Percentiles rank a stretch among this genome's conserved stretches.
Evolutionary conservation across 2,797 vertebrate species (phyloP).

Genomic region (Falco cherrug): DNA sequence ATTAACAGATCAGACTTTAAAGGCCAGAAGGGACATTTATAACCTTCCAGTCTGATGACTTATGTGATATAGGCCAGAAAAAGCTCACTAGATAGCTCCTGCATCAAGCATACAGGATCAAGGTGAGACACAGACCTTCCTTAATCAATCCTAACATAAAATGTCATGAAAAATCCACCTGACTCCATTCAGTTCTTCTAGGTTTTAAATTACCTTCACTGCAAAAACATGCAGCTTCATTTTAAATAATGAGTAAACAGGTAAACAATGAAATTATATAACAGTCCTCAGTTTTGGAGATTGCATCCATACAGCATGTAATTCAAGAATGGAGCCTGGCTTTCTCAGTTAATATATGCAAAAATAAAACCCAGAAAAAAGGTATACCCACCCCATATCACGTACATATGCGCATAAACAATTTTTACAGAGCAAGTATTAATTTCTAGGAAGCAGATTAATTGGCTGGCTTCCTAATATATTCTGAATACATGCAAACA

Average conservation of each 20-base stretch:
- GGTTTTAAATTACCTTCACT: not conserved
- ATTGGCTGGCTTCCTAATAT: not conserved
- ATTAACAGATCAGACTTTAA: constrained; percentile 24
- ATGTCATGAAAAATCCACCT: not conserved
- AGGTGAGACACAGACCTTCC: not conserved
- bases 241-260: not conserved
- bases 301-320: not conserved
- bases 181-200: not conserved
- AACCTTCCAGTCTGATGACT: not conserved
- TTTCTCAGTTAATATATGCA: not conserved
- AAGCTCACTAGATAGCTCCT: not conserved
- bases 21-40: not conserved
- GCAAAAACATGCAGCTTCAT: not conserved
- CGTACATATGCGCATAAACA: not conserved
- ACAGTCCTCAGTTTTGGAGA: not conserved
- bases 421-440: not conserved
- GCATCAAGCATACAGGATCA: not conserved
- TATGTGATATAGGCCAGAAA: not conserved
- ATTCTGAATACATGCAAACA: not conserved
- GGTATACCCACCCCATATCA: not conserved
- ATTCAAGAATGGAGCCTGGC: not conserved
- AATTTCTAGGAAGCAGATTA: not conserved
- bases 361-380: not conserved
- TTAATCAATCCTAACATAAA: not conserved
- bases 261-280: not conserved